Evolutionary conservation across 2,113 vertebrate species (phyloP).

Genomic region (Baryphthengus martii): DNA sequence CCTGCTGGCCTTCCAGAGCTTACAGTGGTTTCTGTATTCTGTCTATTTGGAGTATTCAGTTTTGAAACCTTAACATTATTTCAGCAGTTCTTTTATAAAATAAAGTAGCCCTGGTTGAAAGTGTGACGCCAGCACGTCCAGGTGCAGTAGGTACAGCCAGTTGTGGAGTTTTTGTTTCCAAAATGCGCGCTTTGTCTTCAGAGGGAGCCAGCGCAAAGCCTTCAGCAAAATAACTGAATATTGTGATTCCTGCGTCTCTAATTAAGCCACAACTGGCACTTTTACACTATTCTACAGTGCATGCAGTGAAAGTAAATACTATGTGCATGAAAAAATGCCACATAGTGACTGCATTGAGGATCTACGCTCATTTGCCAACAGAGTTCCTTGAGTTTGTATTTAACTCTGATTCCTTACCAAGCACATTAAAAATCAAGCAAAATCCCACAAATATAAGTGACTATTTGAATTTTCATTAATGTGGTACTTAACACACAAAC

Average conservation of each 20-base stretch:
- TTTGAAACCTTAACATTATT: not conserved
- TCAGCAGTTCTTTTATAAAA: not conserved
- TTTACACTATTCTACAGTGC: not conserved
- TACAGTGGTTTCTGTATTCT: not conserved
- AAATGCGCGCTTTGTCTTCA: not conserved
- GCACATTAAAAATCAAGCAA: not conserved
- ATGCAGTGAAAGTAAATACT: not conserved
- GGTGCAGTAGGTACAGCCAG: not conserved
- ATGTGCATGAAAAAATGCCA: not conserved
- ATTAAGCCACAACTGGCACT: not conserved
- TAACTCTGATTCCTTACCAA: not conserved
- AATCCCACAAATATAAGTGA: not conserved
- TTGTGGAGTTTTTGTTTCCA: not conserved
- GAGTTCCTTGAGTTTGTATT: not conserved
- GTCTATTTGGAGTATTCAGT: not conserved
- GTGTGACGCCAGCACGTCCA: rapidly evolving
- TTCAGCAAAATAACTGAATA: not conserved
- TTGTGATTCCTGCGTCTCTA: not conserved
- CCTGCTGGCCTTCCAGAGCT: not conserved
- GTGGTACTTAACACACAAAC: not conserved
- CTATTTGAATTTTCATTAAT: slow-evolving; percentile 10
- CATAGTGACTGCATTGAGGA: not conserved
- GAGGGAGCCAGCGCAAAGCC: not conserved
- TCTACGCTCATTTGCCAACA: not conserved
- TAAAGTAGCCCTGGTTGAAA: not conserved